Conservation (phyloP, 2,797 vertebrate genomes). For the Dermochelys coriacea region DNA sequence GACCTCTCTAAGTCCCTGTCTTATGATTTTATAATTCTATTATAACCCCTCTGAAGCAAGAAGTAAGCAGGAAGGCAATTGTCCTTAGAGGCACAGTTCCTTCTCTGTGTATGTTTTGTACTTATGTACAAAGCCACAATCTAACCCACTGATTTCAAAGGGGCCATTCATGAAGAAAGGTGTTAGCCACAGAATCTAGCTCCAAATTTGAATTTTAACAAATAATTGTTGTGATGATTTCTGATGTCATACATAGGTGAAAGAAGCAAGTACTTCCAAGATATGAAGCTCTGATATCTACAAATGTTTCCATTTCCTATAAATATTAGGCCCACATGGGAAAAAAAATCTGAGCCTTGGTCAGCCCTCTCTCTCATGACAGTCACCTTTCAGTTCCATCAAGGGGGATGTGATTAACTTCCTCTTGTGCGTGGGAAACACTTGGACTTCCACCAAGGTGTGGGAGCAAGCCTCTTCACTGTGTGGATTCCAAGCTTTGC, state of each 20-base stretch:
- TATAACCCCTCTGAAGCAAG: no score
- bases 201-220: not conserved
- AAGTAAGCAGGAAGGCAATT: no score
- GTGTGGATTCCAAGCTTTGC: not conserved
- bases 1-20: no score
- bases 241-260: not conserved
- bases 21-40: no score
- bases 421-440: not conserved
- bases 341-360: not conserved
- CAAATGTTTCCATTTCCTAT: not conserved
- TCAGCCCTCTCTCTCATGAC: not conserved
- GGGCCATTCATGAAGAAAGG: not conserved
- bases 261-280: not conserved
- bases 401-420: not conserved
- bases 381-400: not conserved
- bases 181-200: not conserved
- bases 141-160: not conserved
- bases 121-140: not conserved
- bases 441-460: not conserved
- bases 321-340: not conserved
- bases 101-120: not conserved
- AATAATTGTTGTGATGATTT: accelerated
- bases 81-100: accelerated
- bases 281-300: not conserved
- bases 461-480: not conserved